Percentiles rank a stretch among this genome's conserved stretches.
These are phyloP conservation scores for Aspidiotus rigidus DNA, from an alignment of 2,888 invertebrate genomes.

Conservation along the genomic window DNA sequence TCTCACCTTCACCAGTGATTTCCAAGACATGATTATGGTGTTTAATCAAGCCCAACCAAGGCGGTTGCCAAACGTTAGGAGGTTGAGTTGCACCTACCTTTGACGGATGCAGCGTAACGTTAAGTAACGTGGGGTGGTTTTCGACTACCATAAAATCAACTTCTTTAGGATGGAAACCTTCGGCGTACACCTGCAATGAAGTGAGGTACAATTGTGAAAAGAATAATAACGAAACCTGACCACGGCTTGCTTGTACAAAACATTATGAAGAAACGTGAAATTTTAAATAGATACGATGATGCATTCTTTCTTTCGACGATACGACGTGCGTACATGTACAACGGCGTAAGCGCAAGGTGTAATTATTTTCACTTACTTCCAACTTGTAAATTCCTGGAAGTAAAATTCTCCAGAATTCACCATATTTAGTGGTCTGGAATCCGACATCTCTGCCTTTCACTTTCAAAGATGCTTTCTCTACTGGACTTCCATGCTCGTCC, in stretches of 20 bases:
- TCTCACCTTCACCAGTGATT: slow-evolving; percentile 37
- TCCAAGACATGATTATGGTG: slow-evolving; percentile 15
- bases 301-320: too few species aligned
- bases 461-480: slow-evolving; percentile 47
- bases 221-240: too few species aligned
- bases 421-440: slow-evolving; percentile 50
- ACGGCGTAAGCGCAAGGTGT: not conserved
- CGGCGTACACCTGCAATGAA: slow-evolving; percentile 61
- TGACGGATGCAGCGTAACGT: slow-evolving; percentile 67
- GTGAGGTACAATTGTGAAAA: too few species aligned
- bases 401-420: slow-evolving; percentile 58
- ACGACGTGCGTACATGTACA: too few species aligned
- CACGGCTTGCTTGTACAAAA: too few species aligned
- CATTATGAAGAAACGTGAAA: too few species aligned
- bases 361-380: slow-evolving; percentile 43
- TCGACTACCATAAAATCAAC: slow-evolving; percentile 78
- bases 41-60: slow-evolving; percentile 35
- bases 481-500: slow-evolving; percentile 46
- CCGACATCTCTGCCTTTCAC: slow-evolving; percentile 50
- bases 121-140: slow-evolving; percentile 72
- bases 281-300: too few species aligned
- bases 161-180: slow-evolving; percentile 73
- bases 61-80: slow-evolving; percentile 36
- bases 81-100: slow-evolving; percentile 51
- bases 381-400: slow-evolving; percentile 53